Evolutionary conservation across 2,797 vertebrate genomes (phyloP).

Genomic region (Amblyopsis hoosieri): DNA sequence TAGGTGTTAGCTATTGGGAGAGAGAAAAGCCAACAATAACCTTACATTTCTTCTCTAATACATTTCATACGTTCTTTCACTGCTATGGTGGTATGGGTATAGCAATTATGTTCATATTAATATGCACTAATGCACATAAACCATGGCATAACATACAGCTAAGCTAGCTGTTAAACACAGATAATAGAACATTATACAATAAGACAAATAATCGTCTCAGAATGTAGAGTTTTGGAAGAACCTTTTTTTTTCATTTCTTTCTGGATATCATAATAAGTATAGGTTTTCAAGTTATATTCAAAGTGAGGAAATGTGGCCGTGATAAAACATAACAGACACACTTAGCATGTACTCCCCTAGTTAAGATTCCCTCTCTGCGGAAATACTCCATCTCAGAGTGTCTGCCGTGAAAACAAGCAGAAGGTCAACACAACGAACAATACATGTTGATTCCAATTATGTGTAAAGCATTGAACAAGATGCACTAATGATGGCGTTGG

Average conservation of each 20-base stretch:
- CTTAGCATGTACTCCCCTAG: slow-evolving; percentile 72
- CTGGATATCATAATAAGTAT: slow-evolving; percentile 49
- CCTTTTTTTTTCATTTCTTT: slow-evolving; percentile 22
- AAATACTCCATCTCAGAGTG: slow-evolving; percentile 72
- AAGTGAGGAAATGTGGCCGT: slow-evolving; percentile 58
- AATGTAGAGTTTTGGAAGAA: neutral
- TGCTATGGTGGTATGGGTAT: no score
- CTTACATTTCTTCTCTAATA: neutral
- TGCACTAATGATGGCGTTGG: slow-evolving; percentile 76
- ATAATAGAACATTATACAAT: no score
- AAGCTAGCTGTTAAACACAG: neutral
- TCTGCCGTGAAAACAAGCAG: slow-evolving; percentile 74
- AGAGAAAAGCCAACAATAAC: neutral
- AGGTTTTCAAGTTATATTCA: slow-evolving; percentile 58
- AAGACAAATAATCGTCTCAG: slow-evolving; percentile 23
- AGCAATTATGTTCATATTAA: no score
- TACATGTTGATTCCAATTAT: slow-evolving; percentile 82
- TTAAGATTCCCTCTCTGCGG: slow-evolving; percentile 72
- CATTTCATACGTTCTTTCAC: neutral
- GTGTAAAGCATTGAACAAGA: slow-evolving; percentile 77
- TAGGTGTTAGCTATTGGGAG: neutral
- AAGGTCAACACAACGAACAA: slow-evolving; percentile 76
- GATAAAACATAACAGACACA: slow-evolving; percentile 66
- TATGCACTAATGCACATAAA: no score
- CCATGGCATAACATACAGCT: no score